phyloP scores from a whole-genome alignment of 2,797 vertebrate species.

The Cryptoblepharus egeriae region DNA sequence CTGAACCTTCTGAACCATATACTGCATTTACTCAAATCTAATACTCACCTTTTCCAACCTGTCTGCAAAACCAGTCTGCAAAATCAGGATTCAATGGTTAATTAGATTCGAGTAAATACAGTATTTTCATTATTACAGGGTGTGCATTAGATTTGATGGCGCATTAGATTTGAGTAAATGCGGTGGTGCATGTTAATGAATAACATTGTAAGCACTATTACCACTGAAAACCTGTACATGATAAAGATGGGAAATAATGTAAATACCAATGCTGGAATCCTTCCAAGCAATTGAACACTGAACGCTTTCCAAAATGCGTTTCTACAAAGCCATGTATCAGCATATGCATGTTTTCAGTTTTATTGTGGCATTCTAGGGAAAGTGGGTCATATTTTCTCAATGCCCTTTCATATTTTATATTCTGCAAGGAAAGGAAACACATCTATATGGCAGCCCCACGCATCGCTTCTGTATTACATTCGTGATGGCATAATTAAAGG shows the following conservation, averaged over 20 bases:
- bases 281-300: background rate
- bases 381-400: background rate
- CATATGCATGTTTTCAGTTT: background rate
- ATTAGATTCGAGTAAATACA: no score
- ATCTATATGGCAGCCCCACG: slow-evolving; percentile 7
- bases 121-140: no score
- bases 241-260: background rate
- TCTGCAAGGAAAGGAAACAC: background rate
- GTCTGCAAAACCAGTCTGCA: no score
- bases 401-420: background rate
- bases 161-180: no score
- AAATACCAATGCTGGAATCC: background rate
- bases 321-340: background rate
- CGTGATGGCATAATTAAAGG: slow-evolving; percentile 55
- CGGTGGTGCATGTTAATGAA: no score
- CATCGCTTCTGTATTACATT: slow-evolving; percentile 43
- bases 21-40: no score
- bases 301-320: background rate
- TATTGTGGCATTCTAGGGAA: background rate
- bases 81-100: no score
- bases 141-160: no score
- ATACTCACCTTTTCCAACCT: no score
- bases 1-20: no score
- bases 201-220: background rate
- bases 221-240: background rate